Evolutionary conservation across 2,888 invertebrate genomes (phyloP).

Genomic region (Harpagoxenus sublaevis): DNA sequence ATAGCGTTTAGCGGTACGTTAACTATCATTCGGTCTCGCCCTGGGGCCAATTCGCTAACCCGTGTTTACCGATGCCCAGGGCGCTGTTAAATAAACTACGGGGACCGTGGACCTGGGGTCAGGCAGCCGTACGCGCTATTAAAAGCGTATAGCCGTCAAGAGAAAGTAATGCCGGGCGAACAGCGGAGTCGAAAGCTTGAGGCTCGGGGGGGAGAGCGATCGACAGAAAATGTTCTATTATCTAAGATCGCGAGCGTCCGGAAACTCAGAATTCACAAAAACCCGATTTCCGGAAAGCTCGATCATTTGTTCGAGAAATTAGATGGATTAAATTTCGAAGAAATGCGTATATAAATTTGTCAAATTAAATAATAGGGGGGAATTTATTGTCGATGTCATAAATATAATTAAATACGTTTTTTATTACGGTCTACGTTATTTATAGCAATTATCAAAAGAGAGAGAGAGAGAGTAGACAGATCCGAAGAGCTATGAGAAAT

Average conservation of each 20-base stretch:
- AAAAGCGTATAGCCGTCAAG: constrained; percentile 74
- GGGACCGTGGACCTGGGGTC: constrained; percentile 72
- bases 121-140: constrained; percentile 75
- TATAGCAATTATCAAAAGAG: not conserved
- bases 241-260: not conserved
- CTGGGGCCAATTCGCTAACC: constrained; percentile 86
- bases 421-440: not conserved
- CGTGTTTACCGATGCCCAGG: constrained; percentile 86
- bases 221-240: not conserved
- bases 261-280: not conserved
- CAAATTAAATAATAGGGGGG: not conserved
- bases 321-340: not conserved
- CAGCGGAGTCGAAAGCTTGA: not conserved
- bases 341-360: not conserved
- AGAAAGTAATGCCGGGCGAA: constrained; percentile 33
- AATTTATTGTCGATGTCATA: not conserved
- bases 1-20: constrained; percentile 86
- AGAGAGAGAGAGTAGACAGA: no score
- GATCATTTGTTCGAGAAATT: not conserved
- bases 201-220: not conserved
- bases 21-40: constrained; percentile 85
- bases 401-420: not conserved
- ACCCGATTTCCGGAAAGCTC: not conserved
- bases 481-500: not conserved
- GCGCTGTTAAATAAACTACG: constrained; percentile 86